A percentile compares a stretch with the other conserved stretches of the same genome.
Conservation (phyloP, 2,797 vertebrate species). For the Myioborus melanocephalus region DNA sequence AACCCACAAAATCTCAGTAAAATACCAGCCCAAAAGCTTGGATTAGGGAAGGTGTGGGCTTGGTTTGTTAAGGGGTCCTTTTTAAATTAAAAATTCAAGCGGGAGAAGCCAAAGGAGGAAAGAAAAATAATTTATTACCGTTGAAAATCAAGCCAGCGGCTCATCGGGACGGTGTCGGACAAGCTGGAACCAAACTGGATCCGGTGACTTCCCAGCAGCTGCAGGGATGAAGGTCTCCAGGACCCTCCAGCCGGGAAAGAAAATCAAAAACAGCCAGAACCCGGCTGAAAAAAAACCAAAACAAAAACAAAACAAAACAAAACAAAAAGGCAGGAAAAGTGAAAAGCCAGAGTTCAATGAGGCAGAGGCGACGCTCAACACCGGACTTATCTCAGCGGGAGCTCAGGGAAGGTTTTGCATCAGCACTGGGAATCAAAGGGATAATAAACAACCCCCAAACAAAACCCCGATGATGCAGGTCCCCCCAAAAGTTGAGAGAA, state of each 20-base stretch:
- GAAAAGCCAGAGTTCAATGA: neutral
- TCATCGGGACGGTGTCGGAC: neutral
- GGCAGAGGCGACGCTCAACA: neutral
- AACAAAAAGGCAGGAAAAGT: neutral
- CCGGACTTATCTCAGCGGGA: neutral
- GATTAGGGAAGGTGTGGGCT: neutral
- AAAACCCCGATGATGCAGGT: neutral
- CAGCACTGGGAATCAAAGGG: neutral
- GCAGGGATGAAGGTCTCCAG: neutral
- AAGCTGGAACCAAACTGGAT: neutral
- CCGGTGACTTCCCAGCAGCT: neutral
- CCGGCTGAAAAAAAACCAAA: neutral
- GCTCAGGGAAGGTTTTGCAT: neutral
- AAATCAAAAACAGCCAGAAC: neutral
- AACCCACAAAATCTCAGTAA: rapidly evolving
- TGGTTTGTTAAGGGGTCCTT: neutral
- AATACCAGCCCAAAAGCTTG: neutral
- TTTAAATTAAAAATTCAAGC: neutral
- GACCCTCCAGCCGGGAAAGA: neutral
- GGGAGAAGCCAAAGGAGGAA: neutral
- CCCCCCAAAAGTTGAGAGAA: neutral
- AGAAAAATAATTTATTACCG: neutral
- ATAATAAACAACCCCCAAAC: neutral
- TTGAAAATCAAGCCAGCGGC: neutral
- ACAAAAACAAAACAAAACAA: no score